Percentiles rank a stretch among this genome's conserved stretches.
Evolutionary conservation across 2,113 vertebrate species (phyloP).

Genomic region (Stigmatopora nigra): DNA sequence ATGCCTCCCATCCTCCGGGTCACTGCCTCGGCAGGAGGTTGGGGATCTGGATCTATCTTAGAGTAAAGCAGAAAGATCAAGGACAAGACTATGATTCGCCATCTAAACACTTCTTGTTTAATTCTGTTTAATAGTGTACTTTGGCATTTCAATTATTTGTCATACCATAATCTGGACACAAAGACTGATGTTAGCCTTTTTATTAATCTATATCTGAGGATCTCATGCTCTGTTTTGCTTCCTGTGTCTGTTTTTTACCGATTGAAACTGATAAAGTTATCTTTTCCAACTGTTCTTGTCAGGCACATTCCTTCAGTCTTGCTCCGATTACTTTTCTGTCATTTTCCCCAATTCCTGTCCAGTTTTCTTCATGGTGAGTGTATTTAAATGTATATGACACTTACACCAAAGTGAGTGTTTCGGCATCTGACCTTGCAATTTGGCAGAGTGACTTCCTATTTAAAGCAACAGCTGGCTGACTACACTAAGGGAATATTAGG

Average conservation of each 20-base stretch:
- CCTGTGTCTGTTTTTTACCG: too few species aligned
- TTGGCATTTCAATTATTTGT: conserved; percentile 19
- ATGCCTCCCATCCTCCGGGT: conserved; percentile 56
- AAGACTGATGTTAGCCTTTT: background rate
- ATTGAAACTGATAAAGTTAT: too few species aligned
- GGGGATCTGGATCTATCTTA: conserved; percentile 65
- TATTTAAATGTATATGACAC: background rate
- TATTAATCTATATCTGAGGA: background rate
- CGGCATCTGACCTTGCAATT: background rate
- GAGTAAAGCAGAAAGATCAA: conserved; percentile 66
- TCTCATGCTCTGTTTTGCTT: too few species aligned
- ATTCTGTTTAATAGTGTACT: background rate
- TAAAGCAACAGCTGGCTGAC: background rate
- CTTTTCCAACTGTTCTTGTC: too few species aligned
- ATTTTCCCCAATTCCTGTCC: too few species aligned
- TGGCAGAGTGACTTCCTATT: background rate
- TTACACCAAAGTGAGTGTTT: background rate
- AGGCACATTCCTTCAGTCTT: too few species aligned
- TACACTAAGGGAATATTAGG: background rate
- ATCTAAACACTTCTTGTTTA: conserved; percentile 37
- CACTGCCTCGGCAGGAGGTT: conserved; percentile 49
- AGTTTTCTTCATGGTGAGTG: too few species aligned
- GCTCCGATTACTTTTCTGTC: too few species aligned
- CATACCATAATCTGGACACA: background rate
- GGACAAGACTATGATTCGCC: conserved; percentile 60